Evolutionary conservation across 1,140 invertebrate genomes (phyloP), one percentile per base, ranked within the genome.

Genomic region (Monomorium pharaonis): DNA sequence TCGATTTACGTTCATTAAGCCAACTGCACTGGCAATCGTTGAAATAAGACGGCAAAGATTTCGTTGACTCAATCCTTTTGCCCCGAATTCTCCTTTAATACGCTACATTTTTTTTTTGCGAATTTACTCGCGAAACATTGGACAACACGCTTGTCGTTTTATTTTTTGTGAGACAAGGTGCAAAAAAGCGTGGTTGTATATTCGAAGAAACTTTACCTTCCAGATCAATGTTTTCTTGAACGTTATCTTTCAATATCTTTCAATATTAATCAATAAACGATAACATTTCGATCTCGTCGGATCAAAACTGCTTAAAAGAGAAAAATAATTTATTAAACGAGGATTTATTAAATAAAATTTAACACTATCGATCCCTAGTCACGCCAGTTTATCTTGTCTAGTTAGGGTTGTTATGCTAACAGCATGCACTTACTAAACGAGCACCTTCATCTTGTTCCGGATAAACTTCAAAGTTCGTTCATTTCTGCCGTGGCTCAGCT

Each of bases 1-100:
- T 83, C 78, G 78, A 83, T 83, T 83, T 83, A 74, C 78, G 78
- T 83, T 83, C 67, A 74, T 83, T 83, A 83, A 74, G 54, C 67
- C 49, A 58, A 83, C 78, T 72, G 67, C 67, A 47, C 67, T 14
- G 27, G 27, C 78, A 44, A 83, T 83, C 65, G 37, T 33, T 60
- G 78, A 74, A 58, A 72, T 74, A 83, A 72, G 67, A 83, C 72
- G 67, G 24, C 27, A 54, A 83, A 21, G 65, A 72, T 47, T 58
- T 74, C 67, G 67, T 83, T 83, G 78, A 58, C 27, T 74, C 78
- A 37, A 83, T 54, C 67, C n/a, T 83, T 74, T 74, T 27, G 65
- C 24, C 21, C 18, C 30, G 51, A 58, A 74, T 83, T 83, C 51
- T 72, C 24, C 54, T 74, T 83, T 83, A 83, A 83, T 83, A 72